Evolutionary conservation across 2,888 invertebrate genomes (phyloP), one percentile per base, ranked within the genome.

Genomic region (Ichneumon xanthorius): DNA sequence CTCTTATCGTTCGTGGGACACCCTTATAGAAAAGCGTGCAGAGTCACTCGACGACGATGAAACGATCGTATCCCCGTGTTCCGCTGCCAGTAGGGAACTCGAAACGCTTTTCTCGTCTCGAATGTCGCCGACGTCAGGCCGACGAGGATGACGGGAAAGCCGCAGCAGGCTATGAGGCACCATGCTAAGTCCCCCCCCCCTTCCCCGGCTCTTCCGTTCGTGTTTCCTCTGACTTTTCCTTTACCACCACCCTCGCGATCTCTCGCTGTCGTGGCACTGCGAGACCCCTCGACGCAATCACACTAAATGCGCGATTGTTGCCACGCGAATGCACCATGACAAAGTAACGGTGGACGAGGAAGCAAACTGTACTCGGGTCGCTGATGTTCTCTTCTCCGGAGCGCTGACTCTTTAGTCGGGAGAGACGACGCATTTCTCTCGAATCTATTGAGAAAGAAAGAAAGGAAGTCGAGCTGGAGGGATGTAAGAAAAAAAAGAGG

Each of bases 241-340:
- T 11, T 50, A 40, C 37, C 73, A 26, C 26, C 68, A 86, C 85
- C 87, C 82, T 63, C 75, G 86, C 81, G 63, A 30, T 61, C 82
- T 48, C 82, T 86, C 83, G 37, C 22, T 9, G 22, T 37, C 19
- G 77, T 26, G 16, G 22, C 55, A n/a, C 37, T 7, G n/a, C 67
- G 77, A 37, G 67, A 63, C 53, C 67, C 75, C 77, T 78, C 81
- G 70, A 79, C 58, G 89, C 88, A 88, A 89, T 89, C 88, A 88
- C 87, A 87, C 88, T 89, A 88, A 89, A 89, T 88, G 89, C 87
- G 85, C 87, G 89, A 89, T 89, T 87, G 88, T 89, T 88, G 88
- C 88, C 89, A 86, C 87, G 87, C 88, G 89, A 89, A 88, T 88
- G 88, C 87, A 88, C 88, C 88, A 80, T 85, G 86, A 89, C 88